Conservation (phyloP, 2,888 invertebrate genomes). For the Drosophila phalerata region DNA sequence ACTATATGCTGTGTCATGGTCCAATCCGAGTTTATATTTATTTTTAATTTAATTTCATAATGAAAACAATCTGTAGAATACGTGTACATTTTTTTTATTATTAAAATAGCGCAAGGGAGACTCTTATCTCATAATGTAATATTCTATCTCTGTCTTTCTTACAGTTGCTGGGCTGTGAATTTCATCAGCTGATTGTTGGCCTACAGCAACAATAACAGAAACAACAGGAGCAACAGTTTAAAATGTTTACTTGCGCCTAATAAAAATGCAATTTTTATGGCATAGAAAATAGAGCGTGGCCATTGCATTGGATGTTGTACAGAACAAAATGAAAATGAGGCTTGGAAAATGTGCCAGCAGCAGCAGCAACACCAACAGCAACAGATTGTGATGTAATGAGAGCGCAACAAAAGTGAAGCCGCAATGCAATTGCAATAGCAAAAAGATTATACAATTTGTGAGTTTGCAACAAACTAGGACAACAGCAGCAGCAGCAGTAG, state of each 20-base stretch:
- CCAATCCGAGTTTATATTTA: constrained; percentile 50
- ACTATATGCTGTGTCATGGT: constrained; percentile 60
- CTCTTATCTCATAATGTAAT: constrained; percentile 60
- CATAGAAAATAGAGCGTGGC: constrained; percentile 74
- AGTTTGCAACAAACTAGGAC: constrained; percentile 76
- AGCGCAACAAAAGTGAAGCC: constrained; percentile 76
- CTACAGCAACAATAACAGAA: constrained; percentile 19
- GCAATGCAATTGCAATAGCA: constrained; percentile 60
- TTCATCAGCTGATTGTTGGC: constrained; percentile 66
- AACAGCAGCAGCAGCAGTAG: constrained; percentile 42
- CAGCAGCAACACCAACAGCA: constrained; percentile 30
- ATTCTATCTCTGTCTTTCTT: constrained; percentile 48
- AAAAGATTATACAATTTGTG: constrained; percentile 76
- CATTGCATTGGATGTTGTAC: constrained; percentile 60
- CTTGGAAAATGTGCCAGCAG: constrained; percentile 56
- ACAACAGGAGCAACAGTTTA: constrained; percentile 12
- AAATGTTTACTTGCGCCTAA: constrained; percentile 52
- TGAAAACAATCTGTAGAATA: constrained; percentile 52
- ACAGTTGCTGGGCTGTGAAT: constrained; percentile 60
- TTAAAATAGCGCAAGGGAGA: constrained; percentile 54
- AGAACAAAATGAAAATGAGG: constrained; percentile 67
- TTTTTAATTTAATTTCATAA: constrained; percentile 78
- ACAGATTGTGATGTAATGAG: constrained; percentile 69
- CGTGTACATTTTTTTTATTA: constrained; percentile 18
- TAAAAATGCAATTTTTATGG: constrained; percentile 77